phyloP scores from a whole-genome alignment of 2,797 vertebrate species.

The Cossypha heuglini region DNA sequence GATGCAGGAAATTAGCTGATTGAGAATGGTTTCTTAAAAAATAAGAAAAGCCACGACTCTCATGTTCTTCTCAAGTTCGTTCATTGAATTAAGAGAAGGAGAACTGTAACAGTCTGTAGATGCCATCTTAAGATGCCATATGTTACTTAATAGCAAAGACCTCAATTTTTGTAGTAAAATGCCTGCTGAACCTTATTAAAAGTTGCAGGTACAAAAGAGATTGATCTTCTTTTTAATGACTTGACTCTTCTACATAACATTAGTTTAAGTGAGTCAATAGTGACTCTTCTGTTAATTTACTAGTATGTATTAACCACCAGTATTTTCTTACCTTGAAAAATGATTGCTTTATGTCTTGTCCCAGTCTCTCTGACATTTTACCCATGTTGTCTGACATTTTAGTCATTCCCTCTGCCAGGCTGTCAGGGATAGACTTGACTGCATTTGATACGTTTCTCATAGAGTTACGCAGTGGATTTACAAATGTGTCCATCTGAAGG shows the following conservation, averaged over 20 bases:
- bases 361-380: slow-evolving; percentile 94
- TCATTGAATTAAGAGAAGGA: not conserved
- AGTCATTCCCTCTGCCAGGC: slow-evolving; percentile 96
- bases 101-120: not conserved
- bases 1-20: not conserved
- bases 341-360: slow-evolving; percentile 96
- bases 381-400: slow-evolving; percentile 99
- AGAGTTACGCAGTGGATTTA: slow-evolving; percentile 96
- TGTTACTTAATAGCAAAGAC: not conserved
- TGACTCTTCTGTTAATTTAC: not conserved
- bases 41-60: not conserved
- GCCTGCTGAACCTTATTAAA: not conserved
- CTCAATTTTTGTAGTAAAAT: not conserved
- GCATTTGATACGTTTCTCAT: slow-evolving; percentile 98
- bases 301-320: not conserved
- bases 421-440: slow-evolving; percentile 95
- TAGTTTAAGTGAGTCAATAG: not conserved
- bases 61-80: not conserved
- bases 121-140: not conserved
- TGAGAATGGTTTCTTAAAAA: not conserved
- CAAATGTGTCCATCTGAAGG: slow-evolving; percentile 96
- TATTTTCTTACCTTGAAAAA: slow-evolving; percentile 91
- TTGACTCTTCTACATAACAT: not conserved
- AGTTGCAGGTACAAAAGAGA: not conserved
- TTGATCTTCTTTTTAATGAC: not conserved